Base-by-base conservation (phyloP, 1,140 invertebrate genomes). In the Neodiprion lecontei region DNA sequence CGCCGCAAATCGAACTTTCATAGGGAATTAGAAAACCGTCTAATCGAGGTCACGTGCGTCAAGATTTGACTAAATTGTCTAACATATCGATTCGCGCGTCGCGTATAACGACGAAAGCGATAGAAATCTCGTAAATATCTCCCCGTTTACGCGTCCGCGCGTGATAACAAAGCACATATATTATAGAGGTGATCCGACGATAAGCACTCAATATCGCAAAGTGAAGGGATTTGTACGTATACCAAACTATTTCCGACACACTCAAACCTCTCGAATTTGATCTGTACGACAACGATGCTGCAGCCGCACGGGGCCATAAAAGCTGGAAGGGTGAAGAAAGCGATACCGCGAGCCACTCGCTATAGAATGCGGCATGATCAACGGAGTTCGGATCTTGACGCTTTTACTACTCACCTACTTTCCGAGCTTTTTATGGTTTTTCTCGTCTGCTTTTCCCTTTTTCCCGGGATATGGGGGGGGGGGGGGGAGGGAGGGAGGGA, bases 371-470 rank as follows among this genome's bases (percentile, higher is more conserved):
- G 53, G 53, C 53, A 61, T 61, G 53, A 61, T 61, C 53, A 61
- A 61, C 53, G 53, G 53, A 61, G 53, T 17, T 61, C n/a, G 11
- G 53, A 61, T 61, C 53, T 61, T 61, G 53, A 61, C 53, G 53
- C 7, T 61, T 61, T 61, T 61, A 61, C 53, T 61, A 61, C 53
- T 61, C 53, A 61, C 53, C 53, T 61, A 61, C 53, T 61, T 61
- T 61, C 53, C 53, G n/a, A 61, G 53, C 53, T 61, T 61, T 61
- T 61, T 61, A 61, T 17, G 53, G n/a, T 12, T 61, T 61, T 40
- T 40, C 28, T 40, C 5, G 28, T 40, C 5, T 5, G 2, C 7
- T 61, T 9, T 61, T 17, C 0, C n/a, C 53, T 61, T 61, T 17
- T 17, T 61, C 11, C 53, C 53, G 53, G n/a, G 53, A 21, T 21